These are phyloP conservation scores for Lasioglossum zephyrum DNA, from an alignment of 2,888 invertebrate species.

Conservation along the genomic window DNA sequence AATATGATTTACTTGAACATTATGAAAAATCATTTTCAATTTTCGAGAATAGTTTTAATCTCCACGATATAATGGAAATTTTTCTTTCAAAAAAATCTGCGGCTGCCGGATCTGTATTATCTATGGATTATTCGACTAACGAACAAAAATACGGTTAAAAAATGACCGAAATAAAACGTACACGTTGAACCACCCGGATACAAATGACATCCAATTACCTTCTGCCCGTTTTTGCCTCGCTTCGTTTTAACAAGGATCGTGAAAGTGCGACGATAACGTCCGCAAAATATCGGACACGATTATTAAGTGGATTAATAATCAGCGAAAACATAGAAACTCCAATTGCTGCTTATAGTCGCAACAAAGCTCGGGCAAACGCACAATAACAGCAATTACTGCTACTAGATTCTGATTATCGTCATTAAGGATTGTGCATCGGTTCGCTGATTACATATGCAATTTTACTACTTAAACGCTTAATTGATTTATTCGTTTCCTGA, in stretches of 20 bases:
- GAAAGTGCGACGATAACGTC: neutral
- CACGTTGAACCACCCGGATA: neutral
- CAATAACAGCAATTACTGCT: conserved; percentile 47
- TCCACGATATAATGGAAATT: neutral
- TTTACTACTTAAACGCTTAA: conserved; percentile 41
- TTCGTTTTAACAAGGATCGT: neutral
- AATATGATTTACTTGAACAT: neutral
- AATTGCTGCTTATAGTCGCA: conserved; percentile 23
- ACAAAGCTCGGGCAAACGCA: conserved; percentile 9
- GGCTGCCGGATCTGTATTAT: neutral
- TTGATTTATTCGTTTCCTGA: conserved; percentile 20
- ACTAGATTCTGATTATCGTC: conserved; percentile 53
- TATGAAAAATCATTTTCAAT: neutral
- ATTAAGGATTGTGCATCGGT: conserved; percentile 43
- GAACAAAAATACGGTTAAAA: neutral
- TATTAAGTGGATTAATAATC: conserved; percentile 24
- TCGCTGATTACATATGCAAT: conserved; percentile 33
- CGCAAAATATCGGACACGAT: neutral
- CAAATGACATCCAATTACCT: conserved; percentile 7
- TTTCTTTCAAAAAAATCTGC: neutral
- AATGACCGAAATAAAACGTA: neutral
- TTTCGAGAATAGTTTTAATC: neutral
- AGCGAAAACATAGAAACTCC: neutral
- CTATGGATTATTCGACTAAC: neutral
- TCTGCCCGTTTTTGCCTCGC: neutral